Evolutionary conservation across 1,140 invertebrate species (phyloP), one percentile per base, ranked within the genome.

Genomic region (Brachionus asplanchnoidis): DNA sequence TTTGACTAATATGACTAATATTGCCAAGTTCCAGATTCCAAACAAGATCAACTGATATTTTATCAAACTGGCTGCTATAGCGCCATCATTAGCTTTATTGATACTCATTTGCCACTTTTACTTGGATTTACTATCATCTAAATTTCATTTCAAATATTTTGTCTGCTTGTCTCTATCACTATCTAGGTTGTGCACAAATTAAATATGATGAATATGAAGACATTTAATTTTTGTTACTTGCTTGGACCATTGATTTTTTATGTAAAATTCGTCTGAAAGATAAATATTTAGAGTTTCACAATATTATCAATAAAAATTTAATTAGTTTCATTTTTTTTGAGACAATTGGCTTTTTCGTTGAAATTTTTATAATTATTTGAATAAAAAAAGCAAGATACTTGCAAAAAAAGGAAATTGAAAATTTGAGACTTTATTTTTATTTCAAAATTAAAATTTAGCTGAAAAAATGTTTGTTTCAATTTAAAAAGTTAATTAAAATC

Each of bases 101-200:
- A 80, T 28, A 17, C 78, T 23, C 78, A 80, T 80, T 66, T 80
- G 23, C 78, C 78, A 17, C 14, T 80, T 1, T 66, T 80, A 12
- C 50, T 80, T 42, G 78, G 78, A 36, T 20, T 80, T 17, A 36
- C 78, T 36, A 80, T 80, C n/a, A 60, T 32, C n/a, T 66, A 60
- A 60, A 80, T 80, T 23, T 42, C 40, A 42, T 80, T 80, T 66
- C 78, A 80, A 66, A 53, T 80, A 60, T 80, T 80, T 80, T 80
- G 78, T 66, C 17, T 80, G 17, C 20, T 66, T 14, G 32, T 80
- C 20, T 60, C 78, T 2, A 80, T 80, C 60, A 60, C n/a, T n/a
- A n/a, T n/a, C 42, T n/a, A 60, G 40, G 53, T 80, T 80, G 78
- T 20, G 28, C 50, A 7, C 20, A 32, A 42, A 60, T 80, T 9